Evolutionary conservation across 2,113 vertebrate species (phyloP).

Genomic region (Nannobrachium achirus): DNA sequence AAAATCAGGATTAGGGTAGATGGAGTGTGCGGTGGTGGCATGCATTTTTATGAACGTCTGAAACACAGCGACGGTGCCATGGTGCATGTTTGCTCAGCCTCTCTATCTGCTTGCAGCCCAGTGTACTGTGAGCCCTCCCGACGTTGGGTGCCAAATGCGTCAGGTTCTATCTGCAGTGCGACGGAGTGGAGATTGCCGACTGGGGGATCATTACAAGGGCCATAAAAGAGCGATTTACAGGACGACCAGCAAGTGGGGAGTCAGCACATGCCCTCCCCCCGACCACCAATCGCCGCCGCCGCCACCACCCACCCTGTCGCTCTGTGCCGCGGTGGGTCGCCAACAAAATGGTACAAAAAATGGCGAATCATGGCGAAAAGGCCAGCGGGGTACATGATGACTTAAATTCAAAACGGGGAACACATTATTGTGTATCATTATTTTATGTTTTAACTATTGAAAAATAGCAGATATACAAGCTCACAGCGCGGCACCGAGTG

Average conservation of each 20-base stretch:
- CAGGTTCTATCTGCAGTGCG: slow-evolving; percentile 80
- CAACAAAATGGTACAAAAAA: slow-evolving; percentile 54
- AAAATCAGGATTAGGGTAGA: slow-evolving; percentile 63
- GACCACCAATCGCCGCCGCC: too few species aligned
- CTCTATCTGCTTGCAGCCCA: slow-evolving; percentile 37
- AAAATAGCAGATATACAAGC: too few species aligned
- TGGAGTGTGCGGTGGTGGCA: slow-evolving; percentile 66
- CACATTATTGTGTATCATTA: too few species aligned
- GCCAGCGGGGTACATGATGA: slow-evolving; percentile 45
- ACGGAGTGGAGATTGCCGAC: slow-evolving; percentile 72
- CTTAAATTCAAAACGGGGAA: too few species aligned
- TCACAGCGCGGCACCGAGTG: too few species aligned
- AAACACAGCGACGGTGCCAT: slow-evolving; percentile 24
- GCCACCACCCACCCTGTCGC: slow-evolving; percentile 34
- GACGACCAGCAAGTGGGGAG: slow-evolving; percentile 68
- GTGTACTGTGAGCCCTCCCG: slow-evolving; percentile 39
- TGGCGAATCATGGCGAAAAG: slow-evolving; percentile 61
- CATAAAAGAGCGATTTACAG: slow-evolving; percentile 82
- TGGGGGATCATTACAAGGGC: slow-evolving; percentile 78
- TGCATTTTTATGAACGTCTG: slow-evolving; percentile 60
- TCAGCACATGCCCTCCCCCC: slow-evolving; percentile 61
- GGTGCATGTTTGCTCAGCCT: slow-evolving; percentile 9
- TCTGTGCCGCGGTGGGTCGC: slow-evolving; percentile 60
- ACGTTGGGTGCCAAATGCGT: slow-evolving; percentile 51
- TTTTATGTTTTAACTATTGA: too few species aligned